phyloP scores from a whole-genome alignment of 2,797 vertebrate genomes.

The Mustela erminea region DNA sequence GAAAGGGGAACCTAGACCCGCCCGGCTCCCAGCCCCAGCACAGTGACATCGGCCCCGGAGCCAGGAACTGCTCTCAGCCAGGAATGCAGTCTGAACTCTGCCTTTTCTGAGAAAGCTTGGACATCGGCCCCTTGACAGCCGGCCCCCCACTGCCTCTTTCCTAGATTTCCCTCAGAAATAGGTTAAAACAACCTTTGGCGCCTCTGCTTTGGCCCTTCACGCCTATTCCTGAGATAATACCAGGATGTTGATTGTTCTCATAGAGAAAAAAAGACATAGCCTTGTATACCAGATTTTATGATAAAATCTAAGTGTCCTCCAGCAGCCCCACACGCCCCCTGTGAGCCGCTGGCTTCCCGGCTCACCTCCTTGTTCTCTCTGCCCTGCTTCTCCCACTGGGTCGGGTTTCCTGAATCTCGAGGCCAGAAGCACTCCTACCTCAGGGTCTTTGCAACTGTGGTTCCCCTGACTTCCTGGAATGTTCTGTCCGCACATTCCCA shows the following conservation, averaged over 20 bases:
- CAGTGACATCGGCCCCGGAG: not conserved
- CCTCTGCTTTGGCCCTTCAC: not conserved
- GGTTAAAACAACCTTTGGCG: not conserved
- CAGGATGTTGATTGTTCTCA: conserved; percentile 58
- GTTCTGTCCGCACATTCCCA: not conserved
- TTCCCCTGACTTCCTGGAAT: not conserved
- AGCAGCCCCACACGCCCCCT: not conserved
- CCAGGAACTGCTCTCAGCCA: not conserved
- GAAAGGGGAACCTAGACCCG: not conserved
- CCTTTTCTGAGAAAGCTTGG: conserved; percentile 37
- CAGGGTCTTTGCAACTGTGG: not conserved
- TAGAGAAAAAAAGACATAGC: not conserved
- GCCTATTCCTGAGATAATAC: not conserved
- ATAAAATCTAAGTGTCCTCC: not conserved
- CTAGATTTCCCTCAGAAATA: not conserved
- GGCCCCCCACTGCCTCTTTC: not conserved
- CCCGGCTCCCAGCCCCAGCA: not conserved
- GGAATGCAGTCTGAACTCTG: not conserved
- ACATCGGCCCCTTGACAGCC: not conserved
- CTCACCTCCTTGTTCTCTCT: not conserved
- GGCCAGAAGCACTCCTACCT: not conserved
- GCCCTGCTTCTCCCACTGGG: not conserved
- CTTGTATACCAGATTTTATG: rapidly evolving
- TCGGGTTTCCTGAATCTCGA: not conserved
- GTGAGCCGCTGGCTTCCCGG: rapidly evolving